phyloP scores from a whole-genome alignment of 2,797 vertebrate genomes.

The Anguilla pacifica region DNA sequence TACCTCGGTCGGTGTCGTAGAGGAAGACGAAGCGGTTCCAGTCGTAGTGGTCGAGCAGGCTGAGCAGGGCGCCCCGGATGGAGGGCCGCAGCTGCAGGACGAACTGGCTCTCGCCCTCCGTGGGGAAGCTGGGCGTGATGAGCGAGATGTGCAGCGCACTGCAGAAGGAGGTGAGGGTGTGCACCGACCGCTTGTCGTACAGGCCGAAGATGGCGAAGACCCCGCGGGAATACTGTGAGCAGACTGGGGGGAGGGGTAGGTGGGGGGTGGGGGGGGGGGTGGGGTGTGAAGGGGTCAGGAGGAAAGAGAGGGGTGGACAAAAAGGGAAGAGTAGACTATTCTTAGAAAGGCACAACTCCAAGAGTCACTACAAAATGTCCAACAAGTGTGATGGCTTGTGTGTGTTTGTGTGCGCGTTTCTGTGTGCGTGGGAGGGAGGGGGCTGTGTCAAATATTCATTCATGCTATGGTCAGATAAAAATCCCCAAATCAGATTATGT shows the following conservation, averaged over 20 bases:
- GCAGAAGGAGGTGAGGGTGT: conserved; percentile 98
- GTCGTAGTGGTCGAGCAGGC: conserved; percentile 93
- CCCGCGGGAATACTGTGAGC: conserved; percentile 92
- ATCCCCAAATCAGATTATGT: neutral
- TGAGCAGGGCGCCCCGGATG: conserved; percentile 89
- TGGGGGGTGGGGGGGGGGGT: neutral
- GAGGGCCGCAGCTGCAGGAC: conserved; percentile 95
- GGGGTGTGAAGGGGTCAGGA: neutral
- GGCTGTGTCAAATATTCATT: neutral
- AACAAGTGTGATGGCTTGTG: neutral
- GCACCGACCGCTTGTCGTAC: conserved; percentile 97
- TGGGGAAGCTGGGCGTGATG: conserved; percentile 96
- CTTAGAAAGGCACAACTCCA: neutral
- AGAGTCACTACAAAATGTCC: neutral
- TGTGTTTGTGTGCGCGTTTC: neutral
- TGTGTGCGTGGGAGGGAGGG: neutral
- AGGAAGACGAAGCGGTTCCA: conserved; percentile 98
- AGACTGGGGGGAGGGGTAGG: conserved; percentile 62
- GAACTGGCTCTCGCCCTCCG: conserved; percentile 94
- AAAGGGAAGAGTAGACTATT: neutral
- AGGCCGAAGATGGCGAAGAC: conserved; percentile 99
- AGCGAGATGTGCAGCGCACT: conserved; percentile 98
- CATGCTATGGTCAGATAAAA: neutral
- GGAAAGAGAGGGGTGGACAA: neutral
- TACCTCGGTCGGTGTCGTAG: conserved; percentile 98